phyloP scores from a whole-genome alignment of 2,888 invertebrate genomes.

The Xestia c-nigrum region DNA sequence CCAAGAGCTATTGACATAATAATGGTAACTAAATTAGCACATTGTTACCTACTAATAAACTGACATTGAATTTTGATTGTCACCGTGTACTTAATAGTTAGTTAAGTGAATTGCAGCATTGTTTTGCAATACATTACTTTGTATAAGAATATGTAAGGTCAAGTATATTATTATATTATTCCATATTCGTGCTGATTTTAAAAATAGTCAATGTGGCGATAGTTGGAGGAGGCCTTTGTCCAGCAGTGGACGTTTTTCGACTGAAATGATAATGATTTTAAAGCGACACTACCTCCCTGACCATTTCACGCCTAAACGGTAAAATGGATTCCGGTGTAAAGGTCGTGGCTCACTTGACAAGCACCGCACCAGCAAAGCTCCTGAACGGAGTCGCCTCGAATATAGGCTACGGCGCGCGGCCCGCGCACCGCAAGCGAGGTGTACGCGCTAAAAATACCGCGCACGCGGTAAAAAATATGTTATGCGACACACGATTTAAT shows the following conservation, averaged over 20 bases:
- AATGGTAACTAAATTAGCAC: slow-evolving; percentile 32
- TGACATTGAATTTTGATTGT: slow-evolving; percentile 28
- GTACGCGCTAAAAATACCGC: too few species aligned
- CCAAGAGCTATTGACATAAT: slow-evolving; percentile 31
- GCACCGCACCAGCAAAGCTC: too few species aligned
- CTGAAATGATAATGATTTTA: not conserved
- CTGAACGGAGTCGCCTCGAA: too few species aligned
- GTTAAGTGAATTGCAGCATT: not conserved
- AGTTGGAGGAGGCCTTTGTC: too few species aligned
- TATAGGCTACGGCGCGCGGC: too few species aligned
- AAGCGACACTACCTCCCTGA: not conserved
- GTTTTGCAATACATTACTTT: not conserved
- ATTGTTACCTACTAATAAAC: not conserved
- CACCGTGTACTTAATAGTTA: not conserved
- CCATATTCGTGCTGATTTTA: not conserved
- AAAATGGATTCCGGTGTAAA: not conserved
- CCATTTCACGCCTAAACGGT: not conserved
- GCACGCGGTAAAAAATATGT: too few species aligned
- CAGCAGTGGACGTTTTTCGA: too few species aligned
- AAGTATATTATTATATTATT: not conserved
- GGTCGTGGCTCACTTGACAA: too few species aligned
- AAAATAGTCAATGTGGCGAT: not conserved
- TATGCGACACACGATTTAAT: too few species aligned
- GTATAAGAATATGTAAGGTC: not conserved
- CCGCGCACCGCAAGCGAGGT: too few species aligned